A percentile compares a stretch with the other conserved stretches of the same genome.
Evolutionary conservation across 1,140 invertebrate genomes (phyloP).

Genomic region (Diabrotica virgifera): DNA sequence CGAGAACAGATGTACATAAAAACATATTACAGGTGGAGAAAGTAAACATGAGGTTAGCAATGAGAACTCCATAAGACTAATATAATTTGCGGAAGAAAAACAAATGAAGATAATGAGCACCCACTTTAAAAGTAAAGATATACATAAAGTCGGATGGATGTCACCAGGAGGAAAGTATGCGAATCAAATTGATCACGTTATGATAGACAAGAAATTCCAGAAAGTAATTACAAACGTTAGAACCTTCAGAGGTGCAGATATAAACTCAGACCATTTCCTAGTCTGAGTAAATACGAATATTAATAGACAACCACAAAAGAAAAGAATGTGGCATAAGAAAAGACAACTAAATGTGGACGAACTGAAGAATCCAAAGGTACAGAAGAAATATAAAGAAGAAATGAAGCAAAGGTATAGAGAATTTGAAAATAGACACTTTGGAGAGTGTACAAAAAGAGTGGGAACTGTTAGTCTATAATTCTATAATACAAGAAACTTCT

Average conservation of each 20-base stretch:
- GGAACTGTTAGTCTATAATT: neutral
- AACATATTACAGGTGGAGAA: neutral
- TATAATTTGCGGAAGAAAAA: neutral
- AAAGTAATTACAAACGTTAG: slow-evolving; percentile 1
- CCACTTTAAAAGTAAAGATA: neutral
- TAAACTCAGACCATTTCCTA: neutral
- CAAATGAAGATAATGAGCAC: neutral
- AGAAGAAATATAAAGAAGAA: neutral
- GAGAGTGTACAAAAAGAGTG: neutral
- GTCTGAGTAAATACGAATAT: neutral
- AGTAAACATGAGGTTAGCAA: neutral
- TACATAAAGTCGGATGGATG: neutral
- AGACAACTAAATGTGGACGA: neutral
- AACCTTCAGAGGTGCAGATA: neutral
- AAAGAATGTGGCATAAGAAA: neutral
- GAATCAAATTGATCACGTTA: slow-evolving; percentile 3
- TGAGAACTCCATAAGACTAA: neutral
- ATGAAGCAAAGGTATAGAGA: neutral
- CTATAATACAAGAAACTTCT: neutral
- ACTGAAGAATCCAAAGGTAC: neutral
- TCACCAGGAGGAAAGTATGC: neutral
- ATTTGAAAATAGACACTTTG: neutral
- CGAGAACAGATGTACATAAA: too few species aligned
- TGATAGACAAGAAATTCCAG: neutral
- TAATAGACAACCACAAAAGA: neutral